Evolutionary conservation across 2,888 invertebrate genomes (phyloP).

Genomic region (Tanypteryx hageni): DNA sequence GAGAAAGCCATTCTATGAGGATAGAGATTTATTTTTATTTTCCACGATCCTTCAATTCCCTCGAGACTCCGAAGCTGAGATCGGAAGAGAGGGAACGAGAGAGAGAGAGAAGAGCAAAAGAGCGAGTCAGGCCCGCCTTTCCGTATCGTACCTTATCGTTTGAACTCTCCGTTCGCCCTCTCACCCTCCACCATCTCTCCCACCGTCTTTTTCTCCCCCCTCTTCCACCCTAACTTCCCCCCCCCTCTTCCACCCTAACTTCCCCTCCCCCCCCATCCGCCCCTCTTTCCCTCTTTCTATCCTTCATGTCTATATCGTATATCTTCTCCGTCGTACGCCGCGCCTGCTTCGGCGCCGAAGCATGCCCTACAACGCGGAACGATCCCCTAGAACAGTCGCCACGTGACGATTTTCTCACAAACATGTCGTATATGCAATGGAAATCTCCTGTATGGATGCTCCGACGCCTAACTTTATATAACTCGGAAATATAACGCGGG

Average conservation of each 20-base stretch:
- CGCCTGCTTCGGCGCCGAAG: background rate
- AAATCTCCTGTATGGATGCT: background rate
- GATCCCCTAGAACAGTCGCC: background rate
- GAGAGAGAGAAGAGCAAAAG: too few species aligned
- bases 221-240: background rate
- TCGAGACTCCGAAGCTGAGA: background rate
- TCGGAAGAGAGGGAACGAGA: background rate
- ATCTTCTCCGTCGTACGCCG: background rate
- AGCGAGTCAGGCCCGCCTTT: background rate
- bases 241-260: background rate
- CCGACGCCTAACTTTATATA: background rate
- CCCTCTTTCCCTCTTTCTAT: too few species aligned
- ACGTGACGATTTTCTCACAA: conserved; percentile 13
- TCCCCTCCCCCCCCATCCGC: too few species aligned
- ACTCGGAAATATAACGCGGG: background rate
- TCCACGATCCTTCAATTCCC: background rate
- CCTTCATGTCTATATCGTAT: background rate
- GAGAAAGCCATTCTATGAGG: conserved; percentile 17
- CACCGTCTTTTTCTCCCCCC: too few species aligned
- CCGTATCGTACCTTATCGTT: conserved; percentile 9
- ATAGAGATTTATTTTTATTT: background rate
- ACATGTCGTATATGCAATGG: background rate
- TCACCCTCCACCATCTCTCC: background rate
- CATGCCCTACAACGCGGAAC: background rate
- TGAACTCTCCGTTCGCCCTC: conserved; percentile 5